Percentiles rank a stretch among this genome's conserved stretches.
Conservation (phyloP, 2,797 vertebrate species). For the Siniperca scherzeri region DNA sequence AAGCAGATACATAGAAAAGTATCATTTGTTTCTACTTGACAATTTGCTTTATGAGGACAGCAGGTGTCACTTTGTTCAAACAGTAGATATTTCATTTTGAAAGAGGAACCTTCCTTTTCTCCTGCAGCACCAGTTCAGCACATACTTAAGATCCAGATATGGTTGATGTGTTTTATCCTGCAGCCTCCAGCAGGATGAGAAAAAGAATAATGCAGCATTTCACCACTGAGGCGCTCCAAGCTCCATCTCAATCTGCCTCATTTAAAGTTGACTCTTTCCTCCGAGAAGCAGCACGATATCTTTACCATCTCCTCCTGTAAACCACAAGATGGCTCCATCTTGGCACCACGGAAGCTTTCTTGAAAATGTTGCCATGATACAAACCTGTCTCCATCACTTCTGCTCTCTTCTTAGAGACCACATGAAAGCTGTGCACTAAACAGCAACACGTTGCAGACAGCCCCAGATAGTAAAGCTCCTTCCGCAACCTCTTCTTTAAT, state of each 20-base stretch:
- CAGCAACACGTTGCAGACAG: conserved; percentile 27
- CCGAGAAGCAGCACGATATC: conserved; percentile 15
- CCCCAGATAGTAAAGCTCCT: conserved; percentile 28
- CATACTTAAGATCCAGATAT: conserved; percentile 31
- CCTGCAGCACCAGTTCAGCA: conserved; percentile 27
- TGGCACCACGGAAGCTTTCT: conserved; percentile 24
- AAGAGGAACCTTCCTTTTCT: neutral
- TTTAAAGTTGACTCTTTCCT: conserved; percentile 34
- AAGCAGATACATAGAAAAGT: neutral
- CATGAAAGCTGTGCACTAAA: conserved; percentile 16
- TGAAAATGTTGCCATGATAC: conserved; percentile 5
- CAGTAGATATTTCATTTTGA: neutral
- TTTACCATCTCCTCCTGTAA: conserved; percentile 22
- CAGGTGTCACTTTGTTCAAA: conserved; percentile 11
- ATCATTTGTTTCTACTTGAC: neutral
- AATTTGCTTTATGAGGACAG: neutral
- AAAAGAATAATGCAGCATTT: conserved; percentile 45
- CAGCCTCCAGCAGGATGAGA: conserved; percentile 41
- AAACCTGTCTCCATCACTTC: neutral
- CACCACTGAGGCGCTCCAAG: conserved; percentile 20
- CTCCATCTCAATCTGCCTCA: conserved; percentile 36
- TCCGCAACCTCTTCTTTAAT: conserved; percentile 40
- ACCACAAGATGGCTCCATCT: conserved; percentile 76
- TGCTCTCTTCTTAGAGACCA: neutral
- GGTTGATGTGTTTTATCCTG: conserved; percentile 40